A percentile compares a stretch with the other conserved stretches of the same genome.
phyloP scores from a whole-genome alignment of 2,113 vertebrate species.

The Bambusicola thoracicus region DNA sequence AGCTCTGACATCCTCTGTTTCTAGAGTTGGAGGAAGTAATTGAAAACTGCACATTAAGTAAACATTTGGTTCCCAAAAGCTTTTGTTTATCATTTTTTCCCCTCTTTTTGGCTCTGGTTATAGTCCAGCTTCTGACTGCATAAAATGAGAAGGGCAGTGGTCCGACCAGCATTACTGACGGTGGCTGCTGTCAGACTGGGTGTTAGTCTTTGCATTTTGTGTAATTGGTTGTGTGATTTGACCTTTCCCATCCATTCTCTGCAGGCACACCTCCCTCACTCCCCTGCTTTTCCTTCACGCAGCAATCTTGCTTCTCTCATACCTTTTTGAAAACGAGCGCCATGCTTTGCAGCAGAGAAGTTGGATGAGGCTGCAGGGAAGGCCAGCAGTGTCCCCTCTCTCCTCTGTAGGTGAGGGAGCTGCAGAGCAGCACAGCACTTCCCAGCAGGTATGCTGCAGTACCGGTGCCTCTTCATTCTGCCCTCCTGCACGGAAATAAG shows the following conservation, averaged over 20 bases:
- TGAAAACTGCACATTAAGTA: background rate
- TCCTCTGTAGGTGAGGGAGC: background rate
- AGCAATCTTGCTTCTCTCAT: background rate
- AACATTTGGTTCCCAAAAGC: background rate
- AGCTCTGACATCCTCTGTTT: background rate
- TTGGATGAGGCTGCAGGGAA: conserved; percentile 34
- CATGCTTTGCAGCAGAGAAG: background rate
- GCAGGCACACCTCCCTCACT: background rate
- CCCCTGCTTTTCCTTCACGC: background rate
- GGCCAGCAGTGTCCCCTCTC: background rate
- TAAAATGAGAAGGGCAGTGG: background rate
- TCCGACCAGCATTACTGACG: background rate
- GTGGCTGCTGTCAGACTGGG: background rate
- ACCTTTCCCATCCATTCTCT: background rate
- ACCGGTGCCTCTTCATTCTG: conserved; percentile 8
- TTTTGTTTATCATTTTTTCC: background rate
- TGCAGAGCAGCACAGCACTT: background rate
- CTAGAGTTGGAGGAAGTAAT: background rate
- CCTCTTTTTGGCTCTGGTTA: background rate
- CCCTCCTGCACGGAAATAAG: background rate
- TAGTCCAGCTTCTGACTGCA: background rate
- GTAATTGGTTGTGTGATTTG: background rate
- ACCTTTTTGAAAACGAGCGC: background rate
- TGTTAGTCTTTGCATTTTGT: background rate
- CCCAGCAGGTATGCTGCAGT: conserved; percentile 55